Conservation (phyloP, 92 coral and sea anemone species). For the Diadumene lineata region DNA sequence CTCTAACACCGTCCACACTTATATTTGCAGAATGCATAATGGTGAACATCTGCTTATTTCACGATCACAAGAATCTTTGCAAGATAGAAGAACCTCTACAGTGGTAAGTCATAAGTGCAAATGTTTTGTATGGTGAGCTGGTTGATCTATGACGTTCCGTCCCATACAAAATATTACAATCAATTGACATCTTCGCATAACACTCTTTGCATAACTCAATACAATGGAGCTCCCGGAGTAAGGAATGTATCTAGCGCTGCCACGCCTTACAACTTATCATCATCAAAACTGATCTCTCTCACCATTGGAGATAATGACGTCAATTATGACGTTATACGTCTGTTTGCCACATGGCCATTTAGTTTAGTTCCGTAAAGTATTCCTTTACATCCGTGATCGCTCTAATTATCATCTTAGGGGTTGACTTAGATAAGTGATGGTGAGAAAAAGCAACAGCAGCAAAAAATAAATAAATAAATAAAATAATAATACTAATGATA, state of each 20-base stretch:
- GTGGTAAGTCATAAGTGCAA: slow-evolving; percentile 38
- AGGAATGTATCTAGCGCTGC: background rate
- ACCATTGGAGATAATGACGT: slow-evolving; percentile 11
- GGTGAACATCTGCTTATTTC: slow-evolving; percentile 30
- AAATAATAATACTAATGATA: too few species aligned
- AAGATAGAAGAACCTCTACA: slow-evolving; percentile 17
- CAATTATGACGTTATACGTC: slow-evolving; percentile 9
- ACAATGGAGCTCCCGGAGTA: background rate
- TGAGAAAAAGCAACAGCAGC: background rate
- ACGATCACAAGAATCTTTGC: slow-evolving; percentile 36
- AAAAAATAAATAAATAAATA: too few species aligned
- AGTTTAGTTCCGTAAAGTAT: background rate
- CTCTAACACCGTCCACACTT: too few species aligned
- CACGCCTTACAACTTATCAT: background rate
- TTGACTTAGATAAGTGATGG: background rate
- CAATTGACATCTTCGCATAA: too few species aligned
- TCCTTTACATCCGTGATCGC: background rate
- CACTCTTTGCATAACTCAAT: background rate
- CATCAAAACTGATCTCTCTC: background rate
- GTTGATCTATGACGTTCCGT: background rate
- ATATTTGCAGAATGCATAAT: slow-evolving; percentile 6
- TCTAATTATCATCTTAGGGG: background rate
- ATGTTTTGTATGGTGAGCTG: background rate
- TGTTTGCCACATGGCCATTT: background rate
- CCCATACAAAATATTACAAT: too few species aligned